Base-by-base conservation (phyloP, 2,113 vertebrate genomes). In the Rhizomys pruinosus region DNA sequence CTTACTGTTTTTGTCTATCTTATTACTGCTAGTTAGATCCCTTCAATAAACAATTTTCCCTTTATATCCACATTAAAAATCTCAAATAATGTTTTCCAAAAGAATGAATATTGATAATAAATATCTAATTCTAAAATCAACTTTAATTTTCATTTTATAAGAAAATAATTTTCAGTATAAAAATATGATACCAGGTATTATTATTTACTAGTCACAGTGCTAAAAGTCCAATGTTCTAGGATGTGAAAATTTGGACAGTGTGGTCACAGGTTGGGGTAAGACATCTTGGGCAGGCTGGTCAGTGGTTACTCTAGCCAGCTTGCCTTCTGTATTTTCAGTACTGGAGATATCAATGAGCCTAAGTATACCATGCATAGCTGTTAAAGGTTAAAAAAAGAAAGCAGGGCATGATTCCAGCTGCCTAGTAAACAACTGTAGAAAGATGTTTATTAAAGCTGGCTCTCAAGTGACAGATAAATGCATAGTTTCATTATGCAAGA, bases 381-480 rank as follows among this genome's bases (percentile, higher is more conserved):
- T 72, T 92, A 96, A 97, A 81, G 27, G 79, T 92, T 52, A 52
- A n/a, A 3, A 87, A 96, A 72, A 94, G 97, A 84, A n/a, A 96
- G 96, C 94, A 81, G 91, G 63, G 89, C 71, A 66, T 92, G 93
- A 57, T 94, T 98, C 93, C 96, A 97, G 88, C 80, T 94, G 96
- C 90, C 94, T 94, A 84, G 92, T 94, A 97, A 98, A 98, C 81
- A 97, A 95, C 78, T 95, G 61, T 68, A 94, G 84, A 96, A 96
- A 94, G 82, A 95, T 96, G 81, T 97, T 98, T 98, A 97, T 97
- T 97, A 98, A 97, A 98, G 93, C 5, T 96, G 29, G 84, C 77
- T 97, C 93, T 97, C 97, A 92, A 97, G 92, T 97, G 97, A 97
- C 92, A 97, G 86, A 97, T 97, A 97, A 98, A 97, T 96, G 93